Base-by-base conservation (phyloP, 2,888 invertebrate genomes). In the Podabrus alpinus region DNA sequence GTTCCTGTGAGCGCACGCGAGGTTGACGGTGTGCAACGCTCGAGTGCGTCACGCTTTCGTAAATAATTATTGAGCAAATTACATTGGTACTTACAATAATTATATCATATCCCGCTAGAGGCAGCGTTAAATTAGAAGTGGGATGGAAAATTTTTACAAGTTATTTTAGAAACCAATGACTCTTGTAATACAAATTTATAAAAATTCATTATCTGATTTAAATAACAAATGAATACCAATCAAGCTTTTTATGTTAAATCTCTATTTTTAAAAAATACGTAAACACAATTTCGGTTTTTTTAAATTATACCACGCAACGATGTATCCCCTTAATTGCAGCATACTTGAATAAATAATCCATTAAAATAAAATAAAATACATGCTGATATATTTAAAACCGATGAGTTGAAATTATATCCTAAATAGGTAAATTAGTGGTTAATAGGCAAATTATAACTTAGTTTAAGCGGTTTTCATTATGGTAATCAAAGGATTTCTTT, bases 391-490 rank as follows among this genome's bases (percentile, higher is more conserved):
- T 70, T 73, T 45, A 73, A 66, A 59, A 67, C 67, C 64, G 25
- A 68, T 67, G 64, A 71, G 64, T 62, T 45, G 29, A 24, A 71
- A 70, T 67, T 67, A 71, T 71, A 68, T 71, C 61, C 61, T 71
- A 24, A 45, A 62, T 67, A 67, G 17, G 61, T 59, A 68, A 66
- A 21, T 61, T 59, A 74, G 67, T 29, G 59, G 59, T 24, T 59
- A 70, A 74, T 45, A 71, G 25, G 61, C 25, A 73, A 74, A 66
- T 61, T 71, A 17, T 74, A 62, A 74, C 71, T 74, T 74, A 74
- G 69, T 59, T 61, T 60, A 24, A 29, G 15, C 59, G 67, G 9
- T 9, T 16, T 69, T 69, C 73, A 66, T 69, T 59, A 69, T 29
- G 61, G 19, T 73, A 71, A 68, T 45, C 61, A 72, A 60, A 68